Evolutionary conservation across 2,113 vertebrate genomes (phyloP).

Genomic region (Junco hyemalis): DNA sequence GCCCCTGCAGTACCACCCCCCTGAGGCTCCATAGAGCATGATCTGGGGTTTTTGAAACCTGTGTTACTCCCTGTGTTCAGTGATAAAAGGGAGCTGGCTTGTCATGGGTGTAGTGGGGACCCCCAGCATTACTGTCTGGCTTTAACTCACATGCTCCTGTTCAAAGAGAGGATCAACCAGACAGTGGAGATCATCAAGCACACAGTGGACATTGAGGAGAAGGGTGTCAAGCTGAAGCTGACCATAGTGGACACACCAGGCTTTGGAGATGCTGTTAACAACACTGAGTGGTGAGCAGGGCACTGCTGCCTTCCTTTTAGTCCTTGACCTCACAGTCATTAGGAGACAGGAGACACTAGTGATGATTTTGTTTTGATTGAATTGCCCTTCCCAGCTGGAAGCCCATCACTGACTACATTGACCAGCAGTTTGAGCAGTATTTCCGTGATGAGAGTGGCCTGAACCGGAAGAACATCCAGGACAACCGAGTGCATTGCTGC

Average conservation of each 20-base stretch:
- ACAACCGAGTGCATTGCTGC: conserved; percentile 97
- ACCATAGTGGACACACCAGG: conserved; percentile 98
- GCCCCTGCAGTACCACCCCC: background rate
- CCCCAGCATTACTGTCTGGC: background rate
- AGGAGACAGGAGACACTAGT: background rate
- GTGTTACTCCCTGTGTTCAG: background rate
- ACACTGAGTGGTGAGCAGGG: conserved; percentile 91
- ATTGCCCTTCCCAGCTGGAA: conserved; percentile 84
- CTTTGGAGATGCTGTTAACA: conserved; percentile 97
- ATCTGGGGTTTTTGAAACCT: background rate
- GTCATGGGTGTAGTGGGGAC: background rate
- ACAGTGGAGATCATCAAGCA: conserved; percentile 98
- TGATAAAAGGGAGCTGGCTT: background rate
- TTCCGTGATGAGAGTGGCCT: conserved; percentile 97
- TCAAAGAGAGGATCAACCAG: conserved; percentile 92
- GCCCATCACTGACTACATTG: conserved; percentile 95
- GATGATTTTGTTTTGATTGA: background rate
- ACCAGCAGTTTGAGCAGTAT: conserved; percentile 98
- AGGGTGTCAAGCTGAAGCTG: conserved; percentile 96
- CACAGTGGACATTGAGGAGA: conserved; percentile 98
- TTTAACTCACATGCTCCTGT: background rate
- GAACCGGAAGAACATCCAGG: conserved; percentile 97
- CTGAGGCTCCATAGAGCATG: background rate
- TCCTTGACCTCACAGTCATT: background rate
- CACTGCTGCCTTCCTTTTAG: background rate